Percentiles rank a stretch among this genome's conserved stretches.
phyloP scores from a whole-genome alignment of 2,888 invertebrate species.

The Shargacucullia verbasci region DNA sequence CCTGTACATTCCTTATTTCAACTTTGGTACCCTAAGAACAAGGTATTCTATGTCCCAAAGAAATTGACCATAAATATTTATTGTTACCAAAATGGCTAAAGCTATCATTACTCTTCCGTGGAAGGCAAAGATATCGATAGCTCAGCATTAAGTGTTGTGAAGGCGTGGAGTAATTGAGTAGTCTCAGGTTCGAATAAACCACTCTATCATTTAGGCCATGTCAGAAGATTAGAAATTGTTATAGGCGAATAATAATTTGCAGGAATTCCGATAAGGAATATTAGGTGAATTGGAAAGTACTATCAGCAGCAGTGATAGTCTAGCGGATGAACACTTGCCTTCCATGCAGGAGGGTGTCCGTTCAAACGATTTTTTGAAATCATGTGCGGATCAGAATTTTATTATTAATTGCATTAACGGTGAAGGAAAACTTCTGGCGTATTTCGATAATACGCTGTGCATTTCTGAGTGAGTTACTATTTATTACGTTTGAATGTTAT shows the following conservation, averaged over 20 bases:
- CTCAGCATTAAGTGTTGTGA: slow-evolving; percentile 32
- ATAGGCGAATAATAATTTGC: too few relatives aligned
- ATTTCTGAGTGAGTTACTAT: too few relatives aligned
- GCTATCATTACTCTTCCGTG: slow-evolving; percentile 43
- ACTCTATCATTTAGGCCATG: background rate
- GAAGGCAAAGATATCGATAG: slow-evolving; percentile 33
- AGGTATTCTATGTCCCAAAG: slow-evolving; percentile 33
- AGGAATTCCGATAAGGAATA: background rate
- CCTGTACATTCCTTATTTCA: background rate
- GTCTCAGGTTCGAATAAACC: slow-evolving; percentile 2
- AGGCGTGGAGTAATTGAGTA: slow-evolving; percentile 29
- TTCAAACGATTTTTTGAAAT: too few relatives aligned
- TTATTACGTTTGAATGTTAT: too few relatives aligned
- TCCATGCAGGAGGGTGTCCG: too few relatives aligned
- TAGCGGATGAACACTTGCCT: too few relatives aligned
- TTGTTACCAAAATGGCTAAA: slow-evolving; percentile 47
- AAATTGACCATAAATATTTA: slow-evolving; percentile 53
- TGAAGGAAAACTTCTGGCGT: too few relatives aligned
- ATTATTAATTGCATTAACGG: too few relatives aligned
- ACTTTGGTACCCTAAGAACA: slow-evolving; percentile 31
- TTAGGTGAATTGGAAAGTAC: background rate
- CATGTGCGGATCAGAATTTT: too few relatives aligned
- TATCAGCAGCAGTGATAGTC: too few relatives aligned
- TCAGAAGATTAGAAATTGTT: background rate
- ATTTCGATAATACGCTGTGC: too few relatives aligned